These are phyloP conservation scores for Corythornis vintsioides DNA, from an alignment of 2,113 vertebrate species.

Conservation along the genomic window DNA sequence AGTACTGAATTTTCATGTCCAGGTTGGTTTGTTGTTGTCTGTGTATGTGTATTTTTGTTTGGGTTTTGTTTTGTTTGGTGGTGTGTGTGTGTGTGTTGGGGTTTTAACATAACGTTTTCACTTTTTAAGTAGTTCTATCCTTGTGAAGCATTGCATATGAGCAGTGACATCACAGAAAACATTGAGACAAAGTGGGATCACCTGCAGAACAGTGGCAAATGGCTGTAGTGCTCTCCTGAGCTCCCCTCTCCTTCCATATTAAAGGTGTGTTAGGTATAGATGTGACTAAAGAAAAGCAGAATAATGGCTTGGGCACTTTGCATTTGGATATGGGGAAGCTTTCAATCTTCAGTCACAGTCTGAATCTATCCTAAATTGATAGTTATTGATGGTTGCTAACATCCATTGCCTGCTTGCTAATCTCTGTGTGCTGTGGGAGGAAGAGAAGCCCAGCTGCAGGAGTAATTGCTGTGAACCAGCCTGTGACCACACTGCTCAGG, in stretches of 20 bases:
- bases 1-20: background rate
- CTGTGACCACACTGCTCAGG: background rate
- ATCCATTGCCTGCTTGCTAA: background rate
- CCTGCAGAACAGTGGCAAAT: background rate
- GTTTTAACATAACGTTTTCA: background rate
- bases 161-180: background rate
- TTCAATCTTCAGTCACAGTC: background rate
- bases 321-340: background rate
- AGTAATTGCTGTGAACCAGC: background rate
- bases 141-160: background rate
- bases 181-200: background rate
- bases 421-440: background rate
- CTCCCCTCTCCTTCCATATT: background rate
- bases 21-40: background rate
- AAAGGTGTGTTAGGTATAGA: background rate
- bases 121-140: background rate
- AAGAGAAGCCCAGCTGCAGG: background rate
- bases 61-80: background rate
- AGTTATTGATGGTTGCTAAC: slow-evolving; percentile 23
- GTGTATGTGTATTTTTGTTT: no score
- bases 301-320: background rate
- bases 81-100: no score
- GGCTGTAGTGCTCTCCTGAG: background rate
- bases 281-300: background rate
- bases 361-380: slow-evolving; percentile 26